These are phyloP conservation scores for Hyposmocoma kahamanoa DNA, from an alignment of 1,140 invertebrate species.

Conservation along the genomic window DNA sequence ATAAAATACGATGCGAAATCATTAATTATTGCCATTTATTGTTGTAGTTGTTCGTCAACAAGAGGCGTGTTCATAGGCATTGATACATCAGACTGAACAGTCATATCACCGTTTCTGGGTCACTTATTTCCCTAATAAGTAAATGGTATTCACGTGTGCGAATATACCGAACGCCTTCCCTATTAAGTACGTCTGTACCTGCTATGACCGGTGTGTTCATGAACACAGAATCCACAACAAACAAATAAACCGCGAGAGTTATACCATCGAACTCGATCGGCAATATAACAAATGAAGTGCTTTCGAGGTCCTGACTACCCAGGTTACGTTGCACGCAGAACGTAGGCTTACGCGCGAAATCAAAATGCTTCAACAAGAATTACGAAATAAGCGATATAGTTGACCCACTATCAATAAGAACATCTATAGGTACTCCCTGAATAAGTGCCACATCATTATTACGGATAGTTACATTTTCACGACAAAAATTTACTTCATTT, in stretches of 20 bases:
- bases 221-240: not conserved
- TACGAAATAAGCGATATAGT: slow-evolving; percentile 1
- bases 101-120: not conserved
- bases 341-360: not conserved
- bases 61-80: not conserved
- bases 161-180: not conserved
- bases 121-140: not conserved
- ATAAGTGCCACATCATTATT: not conserved
- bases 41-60: not conserved
- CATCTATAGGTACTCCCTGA: slow-evolving; percentile 27
- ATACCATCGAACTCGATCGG: slow-evolving; percentile 1
- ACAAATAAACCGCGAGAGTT: slow-evolving; percentile 4
- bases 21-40: not conserved
- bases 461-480: not conserved
- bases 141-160: not conserved
- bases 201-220: slow-evolving; percentile 2
- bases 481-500: slow-evolving; percentile 5
- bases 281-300: slow-evolving; percentile 4
- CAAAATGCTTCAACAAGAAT: not conserved
- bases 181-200: slow-evolving; percentile 3
- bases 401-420: slow-evolving; percentile 16
- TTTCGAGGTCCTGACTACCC: slow-evolving; percentile 1
- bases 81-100: not conserved
- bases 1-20: slow-evolving; percentile 1
- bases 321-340: not conserved